Conservation (phyloP, 2,113 vertebrate genomes). For the Glareola pratincola region DNA sequence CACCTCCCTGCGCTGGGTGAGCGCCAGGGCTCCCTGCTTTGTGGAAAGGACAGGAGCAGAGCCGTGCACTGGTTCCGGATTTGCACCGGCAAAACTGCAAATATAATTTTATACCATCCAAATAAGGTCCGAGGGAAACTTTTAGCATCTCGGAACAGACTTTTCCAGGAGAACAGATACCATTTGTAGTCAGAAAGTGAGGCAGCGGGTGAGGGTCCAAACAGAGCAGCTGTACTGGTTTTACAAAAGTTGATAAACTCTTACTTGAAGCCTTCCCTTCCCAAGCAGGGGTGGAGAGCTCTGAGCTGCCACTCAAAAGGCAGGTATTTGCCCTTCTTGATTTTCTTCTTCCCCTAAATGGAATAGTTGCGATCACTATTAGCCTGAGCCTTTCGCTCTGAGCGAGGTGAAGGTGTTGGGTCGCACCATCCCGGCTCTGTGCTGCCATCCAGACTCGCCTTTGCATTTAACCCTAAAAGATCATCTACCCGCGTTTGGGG, state of each 20-base stretch:
- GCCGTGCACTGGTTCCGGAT: rapidly evolving
- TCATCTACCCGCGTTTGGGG: too few relatives aligned
- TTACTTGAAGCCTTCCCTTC: neutral
- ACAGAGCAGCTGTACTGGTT: neutral
- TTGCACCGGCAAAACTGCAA: rapidly evolving
- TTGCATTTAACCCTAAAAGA: neutral
- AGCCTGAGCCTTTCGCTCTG: neutral
- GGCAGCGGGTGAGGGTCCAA: neutral
- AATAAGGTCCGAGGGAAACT: neutral
- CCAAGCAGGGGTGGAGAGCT: neutral
- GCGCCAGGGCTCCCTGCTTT: rapidly evolving
- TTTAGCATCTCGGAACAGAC: neutral
- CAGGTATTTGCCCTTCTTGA: neutral
- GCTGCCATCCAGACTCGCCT: too few relatives aligned
- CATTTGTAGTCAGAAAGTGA: neutral
- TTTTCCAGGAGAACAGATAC: rapidly evolving
- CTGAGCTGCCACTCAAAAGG: neutral
- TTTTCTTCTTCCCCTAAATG: neutral
- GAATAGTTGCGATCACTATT: rapidly evolving
- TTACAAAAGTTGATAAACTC: neutral
- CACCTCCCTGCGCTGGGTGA: rapidly evolving
- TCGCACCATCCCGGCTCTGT: too few relatives aligned
- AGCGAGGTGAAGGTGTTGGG: too few relatives aligned
- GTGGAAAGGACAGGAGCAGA: rapidly evolving
- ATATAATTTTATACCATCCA: rapidly evolving